These are phyloP conservation scores for Eutolmus rufibarbis DNA, from an alignment of 2,888 invertebrate genomes.

Conservation along the genomic window DNA sequence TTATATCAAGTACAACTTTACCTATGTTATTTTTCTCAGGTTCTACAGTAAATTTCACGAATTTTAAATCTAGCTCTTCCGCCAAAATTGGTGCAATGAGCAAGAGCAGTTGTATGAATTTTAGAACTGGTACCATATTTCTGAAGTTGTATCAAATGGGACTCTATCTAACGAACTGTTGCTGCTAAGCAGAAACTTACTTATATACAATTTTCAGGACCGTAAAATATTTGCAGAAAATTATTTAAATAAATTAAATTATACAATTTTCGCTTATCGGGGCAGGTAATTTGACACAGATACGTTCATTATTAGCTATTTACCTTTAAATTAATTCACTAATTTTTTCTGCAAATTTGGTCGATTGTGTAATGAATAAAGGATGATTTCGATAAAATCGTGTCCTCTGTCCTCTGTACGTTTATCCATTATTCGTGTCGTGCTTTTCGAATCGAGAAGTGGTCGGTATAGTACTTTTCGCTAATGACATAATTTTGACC, in stretches of 20 bases:
- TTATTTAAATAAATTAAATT: neutral
- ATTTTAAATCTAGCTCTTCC: too few relatives aligned
- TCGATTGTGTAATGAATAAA: neutral
- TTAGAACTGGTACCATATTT: neutral
- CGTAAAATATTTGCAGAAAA: neutral
- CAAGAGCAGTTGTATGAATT: neutral
- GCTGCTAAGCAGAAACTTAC: neutral
- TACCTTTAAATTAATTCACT: neutral
- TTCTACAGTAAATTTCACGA: neutral
- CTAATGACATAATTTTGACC: too few relatives aligned
- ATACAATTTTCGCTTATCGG: neutral
- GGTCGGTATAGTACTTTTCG: too few relatives aligned
- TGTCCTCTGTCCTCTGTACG: neutral
- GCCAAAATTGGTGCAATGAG: neutral
- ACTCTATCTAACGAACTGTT: neutral
- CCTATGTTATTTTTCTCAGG: neutral
- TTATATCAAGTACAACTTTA: neutral
- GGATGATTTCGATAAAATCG: neutral
- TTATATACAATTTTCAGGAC: neutral
- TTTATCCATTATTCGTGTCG: too few relatives aligned
- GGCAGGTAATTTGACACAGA: neutral
- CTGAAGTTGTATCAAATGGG: neutral
- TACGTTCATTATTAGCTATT: neutral
- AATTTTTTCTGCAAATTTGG: neutral
- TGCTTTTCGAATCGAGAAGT: too few relatives aligned